Conservation (phyloP, 2,113 vertebrate species). For the Elephas maximus region DNA sequence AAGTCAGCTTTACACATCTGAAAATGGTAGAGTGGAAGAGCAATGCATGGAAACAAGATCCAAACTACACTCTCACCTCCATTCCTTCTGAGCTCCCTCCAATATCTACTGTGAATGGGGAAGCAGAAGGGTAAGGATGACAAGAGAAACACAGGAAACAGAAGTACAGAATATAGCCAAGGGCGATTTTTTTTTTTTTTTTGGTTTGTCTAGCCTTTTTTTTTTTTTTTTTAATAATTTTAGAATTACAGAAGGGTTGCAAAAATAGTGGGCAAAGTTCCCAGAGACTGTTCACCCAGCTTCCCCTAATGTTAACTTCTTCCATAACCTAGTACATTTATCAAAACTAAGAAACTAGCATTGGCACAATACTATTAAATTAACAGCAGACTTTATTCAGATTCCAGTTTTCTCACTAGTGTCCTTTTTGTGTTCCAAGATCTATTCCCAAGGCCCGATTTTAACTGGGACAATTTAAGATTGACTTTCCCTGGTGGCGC, state of each 20-base stretch:
- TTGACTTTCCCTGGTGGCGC: too few species aligned
- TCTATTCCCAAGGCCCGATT: neutral
- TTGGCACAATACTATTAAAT: neutral
- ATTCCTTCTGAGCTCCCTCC: neutral
- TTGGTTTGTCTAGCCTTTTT: neutral
- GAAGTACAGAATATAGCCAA: neutral
- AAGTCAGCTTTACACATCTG: neutral
- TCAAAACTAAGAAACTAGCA: slow-evolving; percentile 30
- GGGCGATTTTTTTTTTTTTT: neutral
- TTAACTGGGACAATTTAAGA: neutral
- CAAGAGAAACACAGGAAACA: neutral
- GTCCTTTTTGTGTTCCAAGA: neutral
- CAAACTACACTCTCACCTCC: neutral
- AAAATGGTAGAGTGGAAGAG: neutral
- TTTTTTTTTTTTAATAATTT: neutral
- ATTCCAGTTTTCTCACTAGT: neutral
- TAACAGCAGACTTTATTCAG: neutral
- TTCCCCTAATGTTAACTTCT: neutral
- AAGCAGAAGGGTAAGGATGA: neutral
- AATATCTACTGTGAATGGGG: neutral
- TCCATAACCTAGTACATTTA: neutral
- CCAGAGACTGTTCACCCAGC: neutral
- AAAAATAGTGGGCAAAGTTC: neutral
- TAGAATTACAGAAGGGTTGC: neutral
- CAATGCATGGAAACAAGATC: neutral